Evolutionary conservation across 2,888 invertebrate species (phyloP), one percentile per base, ranked within the genome.

Genomic region (Stenodema calcarata): DNA sequence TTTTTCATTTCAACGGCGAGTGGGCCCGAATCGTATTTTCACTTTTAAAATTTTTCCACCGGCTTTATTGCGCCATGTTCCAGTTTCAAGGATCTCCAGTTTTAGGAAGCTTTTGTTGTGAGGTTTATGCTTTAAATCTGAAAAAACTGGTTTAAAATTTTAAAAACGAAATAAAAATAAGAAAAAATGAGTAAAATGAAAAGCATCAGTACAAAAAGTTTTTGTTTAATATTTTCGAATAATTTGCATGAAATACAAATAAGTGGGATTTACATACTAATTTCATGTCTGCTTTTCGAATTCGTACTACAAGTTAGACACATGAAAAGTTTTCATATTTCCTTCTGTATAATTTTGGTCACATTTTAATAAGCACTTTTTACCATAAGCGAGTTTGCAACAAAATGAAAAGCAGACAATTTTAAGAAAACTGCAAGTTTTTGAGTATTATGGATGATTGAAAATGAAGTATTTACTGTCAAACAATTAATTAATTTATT

Each of bases 121-220:
- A 62, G 78, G 78, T 78, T 78, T 44, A 44, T 78, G 78, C 78
- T 78, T 78, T 78, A 78, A 41, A 78, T 78, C 78, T 78, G 78
- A 78, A 78, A 75, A 78, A 78, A 78, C 78, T 78, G 7, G 78
- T 44, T 78, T 42, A 27, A 75, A 75, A n/a, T 30, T 30, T 41
- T 35, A 75, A 75, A 16, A 23, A 1, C 1, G 23, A n/a, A 18
- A 23, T 23, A 62, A 18, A 62, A 62, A 62, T 23, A 23, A 18
- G 23, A 23, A 18, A 62, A 62, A 62, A 62, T 23, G 62, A 62
- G 18, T 27, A 62, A 62, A 62, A 62, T 62, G 62, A 62, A 62
- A 62, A 62, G 62, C 62, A 62, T 62, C 62, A 62, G 62, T 62
- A 62, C 62, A 62, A 62, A 62, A 47, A 62, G 23, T n/a, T 62